Conservation (phyloP, 2,113 vertebrate species). For the Picathartes gymnocephalus region DNA sequence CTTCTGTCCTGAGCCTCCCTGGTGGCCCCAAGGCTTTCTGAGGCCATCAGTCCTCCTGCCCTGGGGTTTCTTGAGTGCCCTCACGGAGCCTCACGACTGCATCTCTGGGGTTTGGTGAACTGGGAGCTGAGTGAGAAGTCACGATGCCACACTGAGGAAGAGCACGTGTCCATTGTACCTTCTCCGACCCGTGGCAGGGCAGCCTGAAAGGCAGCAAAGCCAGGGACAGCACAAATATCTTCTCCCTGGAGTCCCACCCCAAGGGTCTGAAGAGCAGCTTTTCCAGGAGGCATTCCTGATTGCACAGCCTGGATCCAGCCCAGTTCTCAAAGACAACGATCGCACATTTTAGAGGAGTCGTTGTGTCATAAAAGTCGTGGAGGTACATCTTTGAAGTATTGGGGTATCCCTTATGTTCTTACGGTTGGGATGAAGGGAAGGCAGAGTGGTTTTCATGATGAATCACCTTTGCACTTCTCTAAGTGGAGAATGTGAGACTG, state of each 20-base stretch:
- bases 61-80: neutral
- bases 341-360: neutral
- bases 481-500: neutral
- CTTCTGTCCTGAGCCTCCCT: neutral
- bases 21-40: neutral
- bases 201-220: neutral
- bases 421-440: neutral
- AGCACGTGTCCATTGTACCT: rapidly evolving
- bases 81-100: rapidly evolving
- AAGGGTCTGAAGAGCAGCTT: neutral
- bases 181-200: neutral
- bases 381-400: neutral
- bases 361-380: neutral
- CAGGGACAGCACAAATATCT: rapidly evolving
- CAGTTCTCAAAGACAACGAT: neutral
- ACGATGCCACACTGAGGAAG: neutral
- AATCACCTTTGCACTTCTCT: neutral
- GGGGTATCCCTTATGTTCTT: neutral
- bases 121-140: neutral
- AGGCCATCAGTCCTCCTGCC: neutral
- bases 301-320: neutral
- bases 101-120: neutral
- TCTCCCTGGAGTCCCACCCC: neutral
- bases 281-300: neutral
- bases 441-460: neutral